Evolutionary conservation across 1,140 invertebrate genomes (phyloP).

Genomic region (Apis dorsata): DNA sequence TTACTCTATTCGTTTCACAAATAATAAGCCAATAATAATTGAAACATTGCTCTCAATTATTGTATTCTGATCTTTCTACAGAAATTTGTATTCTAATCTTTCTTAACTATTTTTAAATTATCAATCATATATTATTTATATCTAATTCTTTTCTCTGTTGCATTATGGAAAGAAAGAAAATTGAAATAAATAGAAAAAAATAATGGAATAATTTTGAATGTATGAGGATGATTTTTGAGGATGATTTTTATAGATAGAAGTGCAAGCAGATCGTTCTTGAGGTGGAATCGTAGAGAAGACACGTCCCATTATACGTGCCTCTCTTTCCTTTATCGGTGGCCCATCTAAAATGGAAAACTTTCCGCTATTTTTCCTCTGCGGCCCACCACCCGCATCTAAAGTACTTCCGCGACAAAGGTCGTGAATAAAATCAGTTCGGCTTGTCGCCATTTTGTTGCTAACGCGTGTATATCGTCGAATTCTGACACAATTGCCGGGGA

Average conservation of each 20-base stretch:
- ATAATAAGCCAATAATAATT: too few relatives aligned
- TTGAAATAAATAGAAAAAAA: background rate
- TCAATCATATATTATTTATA: too few relatives aligned
- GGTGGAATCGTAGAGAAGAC: background rate
- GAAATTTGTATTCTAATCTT: too few relatives aligned
- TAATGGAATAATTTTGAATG: background rate
- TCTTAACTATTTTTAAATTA: too few relatives aligned
- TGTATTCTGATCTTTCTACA: too few relatives aligned
- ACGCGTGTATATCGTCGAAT: background rate
- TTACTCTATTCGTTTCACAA: too few relatives aligned
- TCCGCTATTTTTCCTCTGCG: constrained; percentile 16
- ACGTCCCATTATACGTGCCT: constrained; percentile 10
- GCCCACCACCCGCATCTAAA: constrained; percentile 24
- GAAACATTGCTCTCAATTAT: too few relatives aligned
- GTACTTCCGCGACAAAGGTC: constrained; percentile 32
- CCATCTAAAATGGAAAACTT: constrained; percentile 27
- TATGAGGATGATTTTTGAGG: background rate
- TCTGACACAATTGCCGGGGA: background rate
- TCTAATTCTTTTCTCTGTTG: too few relatives aligned
- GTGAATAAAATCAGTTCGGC: constrained; percentile 35
- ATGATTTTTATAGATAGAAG: too few relatives aligned
- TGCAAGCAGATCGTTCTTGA: background rate
- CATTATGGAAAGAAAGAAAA: background rate
- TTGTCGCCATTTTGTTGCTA: constrained; percentile 26
- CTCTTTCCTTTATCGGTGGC: constrained; percentile 3